These are phyloP conservation scores for Pyrochroa serraticornis DNA, from an alignment of 2,888 invertebrate genomes.

Conservation along the genomic window DNA sequence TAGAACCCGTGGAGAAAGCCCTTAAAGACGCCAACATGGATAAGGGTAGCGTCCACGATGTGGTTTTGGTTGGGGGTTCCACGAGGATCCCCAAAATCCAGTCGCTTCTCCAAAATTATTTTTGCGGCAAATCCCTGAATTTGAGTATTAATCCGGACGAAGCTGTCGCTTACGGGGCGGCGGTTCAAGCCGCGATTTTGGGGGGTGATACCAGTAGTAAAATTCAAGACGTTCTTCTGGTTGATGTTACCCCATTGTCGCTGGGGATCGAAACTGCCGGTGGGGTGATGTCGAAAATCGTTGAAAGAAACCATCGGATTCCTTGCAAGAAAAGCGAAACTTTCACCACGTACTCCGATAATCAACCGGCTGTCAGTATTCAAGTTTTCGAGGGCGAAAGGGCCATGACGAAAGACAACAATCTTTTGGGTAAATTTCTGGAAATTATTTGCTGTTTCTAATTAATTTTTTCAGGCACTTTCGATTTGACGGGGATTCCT, in stretches of 20 bases:
- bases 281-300: conserved; percentile 68
- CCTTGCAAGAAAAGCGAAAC: conserved; percentile 75
- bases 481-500: conserved; percentile 62
- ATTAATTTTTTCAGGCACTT: conserved; percentile 54
- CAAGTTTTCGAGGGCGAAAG: conserved; percentile 70
- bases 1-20: conserved; percentile 80
- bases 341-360: conserved; percentile 82
- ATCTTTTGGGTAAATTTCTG: conserved; percentile 88
- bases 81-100: conserved; percentile 83
- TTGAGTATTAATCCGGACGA: conserved; percentile 81
- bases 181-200: conserved; percentile 75
- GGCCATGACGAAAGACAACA: conserved; percentile 93
- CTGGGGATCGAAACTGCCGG: conserved; percentile 62
- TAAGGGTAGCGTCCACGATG: conserved; percentile 76
- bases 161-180: conserved; percentile 80
- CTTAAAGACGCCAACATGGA: conserved; percentile 78
- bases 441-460: conserved; percentile 67
- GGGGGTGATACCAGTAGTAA: conserved; percentile 66
- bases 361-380: conserved; percentile 77
- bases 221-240: conserved; percentile 66
- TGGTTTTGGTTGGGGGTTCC: conserved; percentile 83
- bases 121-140: conserved; percentile 74
- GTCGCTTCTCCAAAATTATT: conserved; percentile 74
- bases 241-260: conserved; percentile 63
- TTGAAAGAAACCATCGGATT: conserved; percentile 74